Percentiles rank a stretch among this genome's conserved stretches.
These are phyloP conservation scores for Andricus curvator DNA, from an alignment of 2,888 invertebrate species.

Conservation along the genomic window DNA sequence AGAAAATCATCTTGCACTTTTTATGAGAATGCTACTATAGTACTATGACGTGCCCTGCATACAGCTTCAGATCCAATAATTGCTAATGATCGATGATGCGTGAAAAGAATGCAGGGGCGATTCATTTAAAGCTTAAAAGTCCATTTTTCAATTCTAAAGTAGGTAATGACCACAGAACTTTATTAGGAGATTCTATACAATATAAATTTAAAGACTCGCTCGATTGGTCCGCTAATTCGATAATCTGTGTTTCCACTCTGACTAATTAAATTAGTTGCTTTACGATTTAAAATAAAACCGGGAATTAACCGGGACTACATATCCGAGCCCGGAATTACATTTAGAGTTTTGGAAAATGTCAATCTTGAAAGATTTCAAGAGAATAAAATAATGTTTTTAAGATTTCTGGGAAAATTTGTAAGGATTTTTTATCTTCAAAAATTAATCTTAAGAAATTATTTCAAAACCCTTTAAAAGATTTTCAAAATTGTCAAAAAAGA, in stretches of 20 bases:
- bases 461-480: no score
- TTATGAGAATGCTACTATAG: conserved; percentile 8
- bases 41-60: not conserved
- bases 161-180: not conserved
- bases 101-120: conserved; percentile 2
- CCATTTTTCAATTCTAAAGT: not conserved
- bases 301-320: no score
- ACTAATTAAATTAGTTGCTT: no score
- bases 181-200: not conserved
- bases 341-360: no score
- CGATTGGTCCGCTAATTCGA: conserved; percentile 17
- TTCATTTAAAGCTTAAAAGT: not conserved
- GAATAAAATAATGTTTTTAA: no score
- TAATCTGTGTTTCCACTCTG: not conserved
- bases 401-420: no score
- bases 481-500: no score
- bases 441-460: no score
- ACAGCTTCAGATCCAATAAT: not conserved
- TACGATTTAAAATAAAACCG: no score
- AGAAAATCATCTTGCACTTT: conserved; percentile 40
- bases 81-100: conserved; percentile 22
- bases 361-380: no score
- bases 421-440: no score
- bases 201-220: not conserved
- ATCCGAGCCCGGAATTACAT: no score